Conservation (phyloP, 2,888 invertebrate species). For the Pyrrhosoma nymphula region DNA sequence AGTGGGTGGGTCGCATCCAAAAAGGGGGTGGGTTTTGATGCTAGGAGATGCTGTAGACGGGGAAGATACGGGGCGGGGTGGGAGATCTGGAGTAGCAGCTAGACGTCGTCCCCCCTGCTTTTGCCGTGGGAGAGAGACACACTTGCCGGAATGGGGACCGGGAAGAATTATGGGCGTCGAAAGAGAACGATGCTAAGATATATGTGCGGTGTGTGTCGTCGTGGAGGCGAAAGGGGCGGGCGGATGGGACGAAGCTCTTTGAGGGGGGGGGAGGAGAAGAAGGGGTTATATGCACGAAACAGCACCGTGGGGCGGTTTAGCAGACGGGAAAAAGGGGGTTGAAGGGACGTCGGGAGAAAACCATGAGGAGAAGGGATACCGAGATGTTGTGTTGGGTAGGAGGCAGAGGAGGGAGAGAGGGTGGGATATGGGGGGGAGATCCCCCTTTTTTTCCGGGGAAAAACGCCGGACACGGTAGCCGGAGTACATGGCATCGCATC, state of each 20-base stretch:
- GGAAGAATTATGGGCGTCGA: slow-evolving; percentile 43
- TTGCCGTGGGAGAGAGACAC: background rate
- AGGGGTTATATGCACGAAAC: background rate
- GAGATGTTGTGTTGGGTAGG: no score
- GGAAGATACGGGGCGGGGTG: no score
- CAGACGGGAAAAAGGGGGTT: no score
- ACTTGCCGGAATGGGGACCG: background rate
- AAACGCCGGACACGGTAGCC: slow-evolving; percentile 42
- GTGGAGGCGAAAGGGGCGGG: background rate
- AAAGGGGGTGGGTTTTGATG: background rate
- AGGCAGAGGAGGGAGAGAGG: background rate
- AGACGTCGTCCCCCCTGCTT: background rate
- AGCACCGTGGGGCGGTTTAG: background rate
- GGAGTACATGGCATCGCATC: slow-evolving; percentile 55
- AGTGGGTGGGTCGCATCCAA: background rate
- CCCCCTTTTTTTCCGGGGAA: background rate
- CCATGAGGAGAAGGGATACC: no score
- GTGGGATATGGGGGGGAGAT: background rate
- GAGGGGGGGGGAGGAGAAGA: background rate
- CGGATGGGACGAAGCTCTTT: background rate
- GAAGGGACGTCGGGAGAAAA: background rate
- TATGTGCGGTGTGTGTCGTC: slow-evolving; percentile 43
- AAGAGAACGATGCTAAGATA: slow-evolving; percentile 52
- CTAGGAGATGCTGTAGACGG: background rate
- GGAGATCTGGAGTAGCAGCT: background rate